Percentiles rank a stretch among this genome's conserved stretches.
Conservation (phyloP, 2,797 vertebrate genomes). For the Sebastes glaucus region DNA sequence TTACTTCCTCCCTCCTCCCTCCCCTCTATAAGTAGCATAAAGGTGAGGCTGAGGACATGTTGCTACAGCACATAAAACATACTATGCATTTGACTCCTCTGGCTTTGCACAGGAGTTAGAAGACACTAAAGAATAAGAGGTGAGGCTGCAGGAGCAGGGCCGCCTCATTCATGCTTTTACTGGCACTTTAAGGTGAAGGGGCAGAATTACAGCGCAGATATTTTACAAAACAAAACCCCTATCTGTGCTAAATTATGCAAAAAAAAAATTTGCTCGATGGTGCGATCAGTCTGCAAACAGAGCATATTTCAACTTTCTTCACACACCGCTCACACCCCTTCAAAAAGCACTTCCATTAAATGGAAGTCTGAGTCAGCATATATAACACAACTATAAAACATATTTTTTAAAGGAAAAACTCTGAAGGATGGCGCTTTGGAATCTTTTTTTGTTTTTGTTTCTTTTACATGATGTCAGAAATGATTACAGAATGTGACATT, state of each 20-base stretch:
- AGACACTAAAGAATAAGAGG: not conserved
- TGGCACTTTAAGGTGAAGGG: not conserved
- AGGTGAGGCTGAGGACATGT: slow-evolving; percentile 10
- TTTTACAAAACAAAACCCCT: not conserved
- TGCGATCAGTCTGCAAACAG: not conserved
- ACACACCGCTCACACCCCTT: not conserved
- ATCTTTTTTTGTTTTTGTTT: not conserved
- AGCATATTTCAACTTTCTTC: not conserved
- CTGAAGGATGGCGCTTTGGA: not conserved
- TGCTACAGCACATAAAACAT: not conserved
- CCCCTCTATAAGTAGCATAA: not conserved
- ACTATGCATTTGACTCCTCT: not conserved
- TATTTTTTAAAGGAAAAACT: not conserved
- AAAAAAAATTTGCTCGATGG: not conserved
- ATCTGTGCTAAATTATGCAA: not conserved
- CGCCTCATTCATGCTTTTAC: not conserved
- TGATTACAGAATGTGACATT: not conserved
- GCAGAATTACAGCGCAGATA: not conserved
- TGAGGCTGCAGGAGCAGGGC: not conserved
- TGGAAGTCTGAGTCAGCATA: not conserved
- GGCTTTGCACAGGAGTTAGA: not conserved
- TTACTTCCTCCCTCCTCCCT: slow-evolving; percentile 17
- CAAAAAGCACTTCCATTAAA: not conserved
- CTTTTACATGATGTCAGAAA: not conserved
- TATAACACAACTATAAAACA: not conserved